Evolutionary conservation across 2,113 vertebrate genomes (phyloP).

Genomic region (Fukomys damarensis): DNA sequence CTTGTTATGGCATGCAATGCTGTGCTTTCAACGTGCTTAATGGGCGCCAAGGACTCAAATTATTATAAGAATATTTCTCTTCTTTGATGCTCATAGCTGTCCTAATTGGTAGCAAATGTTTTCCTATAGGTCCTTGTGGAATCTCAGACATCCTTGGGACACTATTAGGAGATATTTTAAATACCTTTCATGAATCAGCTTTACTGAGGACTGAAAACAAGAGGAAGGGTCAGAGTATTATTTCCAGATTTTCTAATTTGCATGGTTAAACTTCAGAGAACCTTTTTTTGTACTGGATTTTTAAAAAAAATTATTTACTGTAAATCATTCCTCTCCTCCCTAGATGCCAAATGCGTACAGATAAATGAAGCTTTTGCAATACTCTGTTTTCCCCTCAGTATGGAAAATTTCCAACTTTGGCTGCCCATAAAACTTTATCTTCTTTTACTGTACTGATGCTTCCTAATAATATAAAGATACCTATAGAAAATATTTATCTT

Average conservation of each 20-base stretch:
- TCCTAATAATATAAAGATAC: not conserved
- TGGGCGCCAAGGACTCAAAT: constrained; percentile 5
- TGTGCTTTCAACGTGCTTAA: not conserved
- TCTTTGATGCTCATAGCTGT: constrained; percentile 48
- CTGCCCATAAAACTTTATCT: not conserved
- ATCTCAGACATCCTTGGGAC: constrained; percentile 64
- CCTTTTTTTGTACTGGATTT: not conserved
- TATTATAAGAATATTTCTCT: constrained; percentile 55
- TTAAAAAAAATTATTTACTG: not conserved
- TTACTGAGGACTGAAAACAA: constrained; percentile 49
- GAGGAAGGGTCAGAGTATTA: constrained; percentile 31
- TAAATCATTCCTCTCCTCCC: not conserved
- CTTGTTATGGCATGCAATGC: not conserved
- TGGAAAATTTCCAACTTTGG: constrained; percentile 14
- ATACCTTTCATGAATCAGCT: constrained; percentile 60
- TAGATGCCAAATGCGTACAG: not conserved
- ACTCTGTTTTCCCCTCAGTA: not conserved
- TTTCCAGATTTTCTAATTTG: constrained; percentile 64
- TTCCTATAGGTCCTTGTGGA: not conserved
- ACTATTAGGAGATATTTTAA: constrained; percentile 63
- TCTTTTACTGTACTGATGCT: not conserved
- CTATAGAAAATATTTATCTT: not conserved
- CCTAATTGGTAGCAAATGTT: constrained; percentile 70
- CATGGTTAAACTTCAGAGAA: constrained; percentile 13
- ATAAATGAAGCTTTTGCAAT: constrained; percentile 4